These are phyloP conservation scores for Neria commutata DNA, from an alignment of 2,888 invertebrate genomes.

Conservation along the genomic window DNA sequence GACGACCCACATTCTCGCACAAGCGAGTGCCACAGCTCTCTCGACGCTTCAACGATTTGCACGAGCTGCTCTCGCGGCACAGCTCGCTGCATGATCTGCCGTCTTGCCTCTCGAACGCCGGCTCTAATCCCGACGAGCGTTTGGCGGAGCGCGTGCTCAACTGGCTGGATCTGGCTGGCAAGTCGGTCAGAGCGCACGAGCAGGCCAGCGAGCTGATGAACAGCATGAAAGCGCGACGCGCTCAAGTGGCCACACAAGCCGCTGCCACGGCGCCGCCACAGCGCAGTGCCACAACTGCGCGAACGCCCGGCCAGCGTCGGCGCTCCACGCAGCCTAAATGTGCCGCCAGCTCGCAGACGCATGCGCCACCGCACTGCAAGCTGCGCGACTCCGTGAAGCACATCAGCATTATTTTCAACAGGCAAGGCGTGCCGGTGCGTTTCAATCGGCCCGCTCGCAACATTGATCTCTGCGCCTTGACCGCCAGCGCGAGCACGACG, in stretches of 20 bases:
- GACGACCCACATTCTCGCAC: not conserved
- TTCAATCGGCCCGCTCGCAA: slow-evolving; percentile 56
- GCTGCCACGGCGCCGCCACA: not conserved
- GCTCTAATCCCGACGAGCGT: slow-evolving; percentile 55
- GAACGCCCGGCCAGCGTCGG: too few species aligned
- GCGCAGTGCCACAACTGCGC: not conserved
- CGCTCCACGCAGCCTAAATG: too few species aligned
- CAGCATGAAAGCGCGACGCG: not conserved
- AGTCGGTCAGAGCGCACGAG: slow-evolving; percentile 53
- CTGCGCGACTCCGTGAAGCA: slow-evolving; percentile 51
- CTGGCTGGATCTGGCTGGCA: slow-evolving; percentile 79
- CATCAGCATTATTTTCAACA: slow-evolving; percentile 59
- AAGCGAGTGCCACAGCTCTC: slow-evolving; percentile 2
- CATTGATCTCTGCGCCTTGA: slow-evolving; percentile 52
- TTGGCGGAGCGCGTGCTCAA: slow-evolving; percentile 77
- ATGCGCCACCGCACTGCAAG: not conserved
- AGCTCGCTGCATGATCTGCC: slow-evolving; percentile 52
- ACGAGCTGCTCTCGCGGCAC: slow-evolving; percentile 42
- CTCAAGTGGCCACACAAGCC: not conserved
- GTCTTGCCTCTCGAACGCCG: slow-evolving; percentile 22
- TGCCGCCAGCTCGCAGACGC: not conserved
- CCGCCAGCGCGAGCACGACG: slow-evolving; percentile 45
- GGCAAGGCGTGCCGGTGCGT: slow-evolving; percentile 57
- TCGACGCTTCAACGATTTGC: slow-evolving; percentile 33
- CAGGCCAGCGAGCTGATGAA: slow-evolving; percentile 26